Evolutionary conservation across 1,140 invertebrate species (phyloP).

Genomic region (Cydia amplana): DNA sequence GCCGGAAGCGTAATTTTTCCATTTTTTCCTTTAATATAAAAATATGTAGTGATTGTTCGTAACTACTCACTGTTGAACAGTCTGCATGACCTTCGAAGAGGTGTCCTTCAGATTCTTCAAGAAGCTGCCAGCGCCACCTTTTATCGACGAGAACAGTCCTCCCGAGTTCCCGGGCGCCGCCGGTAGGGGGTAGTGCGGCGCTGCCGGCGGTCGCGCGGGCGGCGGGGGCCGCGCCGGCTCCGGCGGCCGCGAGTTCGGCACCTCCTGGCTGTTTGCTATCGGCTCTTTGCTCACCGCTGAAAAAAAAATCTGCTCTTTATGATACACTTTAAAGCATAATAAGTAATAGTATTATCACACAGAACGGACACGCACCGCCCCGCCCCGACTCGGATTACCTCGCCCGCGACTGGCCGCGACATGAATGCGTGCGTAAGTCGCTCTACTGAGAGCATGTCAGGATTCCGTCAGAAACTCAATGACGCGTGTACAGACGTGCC

Average conservation of each 20-base stretch:
- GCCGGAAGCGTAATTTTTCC: too few species aligned
- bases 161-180: slow-evolving; percentile 69
- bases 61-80: slow-evolving; percentile 92
- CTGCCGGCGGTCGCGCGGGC: slow-evolving; percentile 45
- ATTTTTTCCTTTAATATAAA: too few species aligned
- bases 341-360: too few species aligned
- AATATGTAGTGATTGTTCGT: too few species aligned
- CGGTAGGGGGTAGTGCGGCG: slow-evolving; percentile 63
- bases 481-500: too few species aligned
- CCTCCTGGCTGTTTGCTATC: slow-evolving; percentile 51
- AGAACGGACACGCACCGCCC: too few species aligned
- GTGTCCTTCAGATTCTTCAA: slow-evolving; percentile 97
- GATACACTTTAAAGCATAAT: not conserved
- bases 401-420: too few species aligned
- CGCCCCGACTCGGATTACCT: too few species aligned
- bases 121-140: slow-evolving; percentile 91
- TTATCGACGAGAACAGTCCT: slow-evolving; percentile 89
- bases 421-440: too few species aligned
- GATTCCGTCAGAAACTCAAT: too few species aligned
- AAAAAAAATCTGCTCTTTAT: slow-evolving; percentile 35
- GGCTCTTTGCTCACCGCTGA: slow-evolving; percentile 54
- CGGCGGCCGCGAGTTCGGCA: slow-evolving; percentile 55
- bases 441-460: too few species aligned
- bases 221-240: slow-evolving; percentile 53
- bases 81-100: slow-evolving; percentile 97